Percentiles rank a stretch among this genome's conserved stretches.
phyloP scores from a whole-genome alignment of 1,140 invertebrate species.

The Drosophila pachea region DNA sequence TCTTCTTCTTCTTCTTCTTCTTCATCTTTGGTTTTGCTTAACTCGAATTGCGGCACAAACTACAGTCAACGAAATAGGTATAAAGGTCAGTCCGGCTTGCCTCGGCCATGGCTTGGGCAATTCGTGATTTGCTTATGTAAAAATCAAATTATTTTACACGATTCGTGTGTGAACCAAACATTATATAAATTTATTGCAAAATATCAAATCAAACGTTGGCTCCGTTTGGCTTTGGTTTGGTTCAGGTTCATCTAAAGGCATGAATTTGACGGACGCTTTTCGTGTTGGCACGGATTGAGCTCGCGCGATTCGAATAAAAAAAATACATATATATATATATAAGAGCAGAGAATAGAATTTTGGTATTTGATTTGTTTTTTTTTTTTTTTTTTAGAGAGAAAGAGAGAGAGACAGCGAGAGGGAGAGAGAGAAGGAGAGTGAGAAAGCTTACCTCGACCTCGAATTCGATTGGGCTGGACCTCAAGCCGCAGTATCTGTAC shows the following conservation, averaged over 20 bases:
- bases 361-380: constrained; percentile 8
- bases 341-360: constrained; percentile 42
- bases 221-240: constrained; percentile 47
- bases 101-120: constrained; percentile 15
- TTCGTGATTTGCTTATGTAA: constrained; percentile 19
- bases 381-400: constrained; percentile 15
- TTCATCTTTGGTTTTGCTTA: constrained; percentile 20
- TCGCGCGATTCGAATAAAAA: constrained; percentile 46
- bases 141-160: constrained; percentile 1
- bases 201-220: constrained; percentile 6
- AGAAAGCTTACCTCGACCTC: constrained; percentile 21
- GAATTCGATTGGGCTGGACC: too few species aligned
- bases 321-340: too few species aligned
- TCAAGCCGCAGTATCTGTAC: too few species aligned
- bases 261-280: constrained; percentile 79
- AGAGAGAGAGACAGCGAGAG: constrained; percentile 2
- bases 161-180: constrained; percentile 62
- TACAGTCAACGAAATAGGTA: constrained; percentile 79
- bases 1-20: constrained; percentile 9
- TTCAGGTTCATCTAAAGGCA: constrained; percentile 79
- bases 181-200: constrained; percentile 12
- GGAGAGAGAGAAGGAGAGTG: constrained; percentile 9
- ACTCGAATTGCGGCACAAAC: constrained; percentile 76
- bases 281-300: constrained; percentile 74
- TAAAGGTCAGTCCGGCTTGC: constrained; percentile 72